phyloP scores from a whole-genome alignment of 2,113 vertebrate species.

The Siphamia tubifer region DNA sequence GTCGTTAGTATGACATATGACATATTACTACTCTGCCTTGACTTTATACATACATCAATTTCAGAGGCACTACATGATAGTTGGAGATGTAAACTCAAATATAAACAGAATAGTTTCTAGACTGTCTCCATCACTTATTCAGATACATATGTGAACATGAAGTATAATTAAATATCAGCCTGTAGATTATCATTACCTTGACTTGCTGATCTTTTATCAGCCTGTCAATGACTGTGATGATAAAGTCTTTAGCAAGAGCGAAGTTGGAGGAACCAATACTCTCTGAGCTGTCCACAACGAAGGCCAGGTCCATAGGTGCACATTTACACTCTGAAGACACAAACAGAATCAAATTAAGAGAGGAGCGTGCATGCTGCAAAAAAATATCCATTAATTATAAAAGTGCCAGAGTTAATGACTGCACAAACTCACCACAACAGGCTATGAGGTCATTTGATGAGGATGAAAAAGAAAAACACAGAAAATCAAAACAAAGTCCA shows the following conservation, averaged over 20 bases:
- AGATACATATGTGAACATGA: background rate
- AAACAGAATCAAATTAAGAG: background rate
- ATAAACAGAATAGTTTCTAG: too few relatives aligned
- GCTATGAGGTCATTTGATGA: constrained; percentile 67
- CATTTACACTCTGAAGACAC: constrained; percentile 89
- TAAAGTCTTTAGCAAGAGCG: constrained; percentile 92
- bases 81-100: too few relatives aligned
- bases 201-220: constrained; percentile 88
- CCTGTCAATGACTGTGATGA: constrained; percentile 91
- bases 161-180: background rate
- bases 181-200: constrained; percentile 74
- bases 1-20: too few relatives aligned
- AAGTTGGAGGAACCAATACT: constrained; percentile 93
- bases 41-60: too few relatives aligned
- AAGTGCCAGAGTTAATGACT: background rate
- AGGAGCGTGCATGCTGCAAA: background rate
- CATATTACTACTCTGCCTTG: too few relatives aligned
- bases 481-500: constrained; percentile 33
- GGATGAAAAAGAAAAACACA: background rate
- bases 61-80: too few relatives aligned
- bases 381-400: background rate
- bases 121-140: too few relatives aligned
- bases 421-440: constrained; percentile 87
- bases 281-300: constrained; percentile 97
- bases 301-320: constrained; percentile 89